Conservation (phyloP, 1,140 invertebrate species). For the Idris sp. region DNA sequence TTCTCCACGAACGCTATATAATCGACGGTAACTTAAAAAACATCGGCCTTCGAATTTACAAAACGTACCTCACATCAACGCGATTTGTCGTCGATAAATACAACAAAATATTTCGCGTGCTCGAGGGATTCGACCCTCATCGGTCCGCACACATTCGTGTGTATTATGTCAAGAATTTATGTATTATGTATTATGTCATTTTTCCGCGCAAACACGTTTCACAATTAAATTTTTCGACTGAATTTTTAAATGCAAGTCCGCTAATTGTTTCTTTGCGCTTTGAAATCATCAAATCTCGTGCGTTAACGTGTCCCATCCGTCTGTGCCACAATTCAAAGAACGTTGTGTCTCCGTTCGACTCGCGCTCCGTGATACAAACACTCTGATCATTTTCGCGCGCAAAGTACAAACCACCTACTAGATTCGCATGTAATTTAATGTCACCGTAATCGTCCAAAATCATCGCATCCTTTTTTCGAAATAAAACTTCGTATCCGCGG, state of each 20-base stretch:
- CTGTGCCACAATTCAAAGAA: conserved; percentile 6
- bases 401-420: background rate
- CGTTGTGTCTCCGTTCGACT: too few species aligned
- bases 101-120: conserved; percentile 10
- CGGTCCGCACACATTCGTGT: conserved; percentile 3
- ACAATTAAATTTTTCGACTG: background rate
- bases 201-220: background rate
- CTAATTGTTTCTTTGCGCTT: background rate
- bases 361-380: background rate
- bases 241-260: background rate
- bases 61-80: conserved; percentile 13
- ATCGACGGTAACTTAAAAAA: background rate
- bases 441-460: background rate
- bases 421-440: background rate
- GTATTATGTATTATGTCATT: too few species aligned
- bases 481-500: conserved; percentile 1
- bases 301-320: conserved; percentile 10
- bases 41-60: conserved; percentile 2
- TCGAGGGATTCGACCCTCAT: conserved; percentile 2
- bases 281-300: background rate
- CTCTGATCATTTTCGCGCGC: background rate
- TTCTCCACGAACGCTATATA: conserved; percentile 18
- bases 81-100: conserved; percentile 9
- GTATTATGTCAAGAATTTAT: background rate
- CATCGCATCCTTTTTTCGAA: background rate